Base-by-base conservation (phyloP, 2,888 invertebrate species). In the Pemphredon lugubris region DNA sequence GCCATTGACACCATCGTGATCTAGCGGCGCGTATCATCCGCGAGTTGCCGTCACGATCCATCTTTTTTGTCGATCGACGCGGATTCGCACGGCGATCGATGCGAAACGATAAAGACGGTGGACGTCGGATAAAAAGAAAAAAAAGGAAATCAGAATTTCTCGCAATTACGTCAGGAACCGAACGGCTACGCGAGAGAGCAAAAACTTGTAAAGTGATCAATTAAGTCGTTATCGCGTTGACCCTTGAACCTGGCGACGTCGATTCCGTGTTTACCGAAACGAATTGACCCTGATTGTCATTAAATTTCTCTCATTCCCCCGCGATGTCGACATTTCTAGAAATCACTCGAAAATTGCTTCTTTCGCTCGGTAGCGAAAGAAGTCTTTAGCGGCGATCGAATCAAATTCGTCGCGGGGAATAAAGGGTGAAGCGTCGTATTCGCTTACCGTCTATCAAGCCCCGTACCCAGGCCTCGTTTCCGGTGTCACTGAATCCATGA, bases 401-500 rank as follows among this genome's bases (percentile, higher is more conserved):
- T n/a, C n/a, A n/a, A n/a, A n/a, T n/a, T n/a, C n/a, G n/a, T n/a
- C n/a, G n/a, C n/a, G n/a, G n/a, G n/a, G n/a, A n/a, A n/a, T n/a
- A n/a, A n/a, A n/a, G n/a, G n/a, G n/a, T n/a, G n/a, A n/a, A n/a
- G n/a, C n/a, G n/a, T n/a, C n/a, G n/a, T n/a, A n/a, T 64, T 59
- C 26, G 34, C 66, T 7, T 66, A 73, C 87, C 86, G 14, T 86
- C 85, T 59, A 87, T 77, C 51, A 87, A 58, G 55, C 82, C 82
- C 13, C 85, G 79, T 37, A 87, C 73, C 87, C 87, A 87, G 9
- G 81, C 86, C 57, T 87, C 87, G 48, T 85, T 86, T 58, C 87
- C 86, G 42, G 85, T 86, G 59, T 87, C 87, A 69, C 87, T 87
- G 55, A 82, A 87, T 45, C 87, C 87, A 40, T 87, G 87, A 66